Percentiles rank a stretch among this genome's conserved stretches.
Evolutionary conservation across 2,888 invertebrate genomes (phyloP).

Genomic region (Thysanoteuthis rhombus): DNA sequence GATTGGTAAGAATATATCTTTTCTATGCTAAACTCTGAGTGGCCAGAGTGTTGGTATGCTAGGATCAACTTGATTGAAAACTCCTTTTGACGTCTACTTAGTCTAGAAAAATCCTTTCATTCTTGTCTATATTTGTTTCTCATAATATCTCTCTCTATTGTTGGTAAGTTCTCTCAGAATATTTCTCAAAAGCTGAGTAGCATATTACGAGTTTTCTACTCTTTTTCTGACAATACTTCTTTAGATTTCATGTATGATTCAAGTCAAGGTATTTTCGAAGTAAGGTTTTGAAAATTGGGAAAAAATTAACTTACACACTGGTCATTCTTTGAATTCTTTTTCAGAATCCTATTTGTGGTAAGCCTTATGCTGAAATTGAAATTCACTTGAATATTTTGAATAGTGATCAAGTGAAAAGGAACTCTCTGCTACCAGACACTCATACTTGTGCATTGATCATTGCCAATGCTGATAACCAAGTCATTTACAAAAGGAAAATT

Average conservation of each 20-base stretch:
- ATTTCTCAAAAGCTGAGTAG: not conserved
- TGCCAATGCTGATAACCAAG: slow-evolving; percentile 75
- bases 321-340: not conserved
- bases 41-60: no score
- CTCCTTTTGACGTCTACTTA: no score
- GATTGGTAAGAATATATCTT: no score
- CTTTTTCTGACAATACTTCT: not conserved
- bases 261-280: not conserved
- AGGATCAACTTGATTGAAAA: no score
- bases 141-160: no score
- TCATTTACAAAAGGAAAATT: slow-evolving; percentile 70
- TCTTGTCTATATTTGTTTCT: no score
- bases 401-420: slow-evolving; percentile 41
- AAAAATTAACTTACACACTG: not conserved
- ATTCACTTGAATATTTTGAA: slow-evolving; percentile 55
- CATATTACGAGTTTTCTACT: not conserved
- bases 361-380: slow-evolving; percentile 47
- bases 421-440: slow-evolving; percentile 53
- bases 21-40: no score
- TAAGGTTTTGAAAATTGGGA: not conserved
- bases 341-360: not conserved
- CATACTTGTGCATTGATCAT: slow-evolving; percentile 75
- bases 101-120: no score
- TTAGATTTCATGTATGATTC: no score
- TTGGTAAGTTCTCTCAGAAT: not conserved